Evolutionary conservation across 1,140 invertebrate species (phyloP).

Genomic region (Nixonia krombeini): DNA sequence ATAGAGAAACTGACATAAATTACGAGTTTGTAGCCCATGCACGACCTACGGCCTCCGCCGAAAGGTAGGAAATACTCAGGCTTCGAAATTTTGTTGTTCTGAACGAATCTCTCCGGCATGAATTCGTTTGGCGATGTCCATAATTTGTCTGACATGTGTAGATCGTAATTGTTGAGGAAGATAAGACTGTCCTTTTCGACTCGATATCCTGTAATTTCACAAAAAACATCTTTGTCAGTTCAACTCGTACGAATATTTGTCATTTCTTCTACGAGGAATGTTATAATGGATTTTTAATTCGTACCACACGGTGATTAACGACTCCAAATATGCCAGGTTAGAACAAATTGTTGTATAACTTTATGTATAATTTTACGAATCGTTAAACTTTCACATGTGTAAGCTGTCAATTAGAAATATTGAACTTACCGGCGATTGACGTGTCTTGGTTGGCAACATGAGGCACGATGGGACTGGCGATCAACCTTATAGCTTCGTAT

Average conservation of each 20-base stretch:
- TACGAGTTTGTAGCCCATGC: conserved; percentile 89
- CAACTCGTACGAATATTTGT: not conserved
- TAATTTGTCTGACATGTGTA: conserved; percentile 82
- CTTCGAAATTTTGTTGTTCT: conserved; percentile 71
- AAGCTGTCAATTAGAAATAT: not conserved
- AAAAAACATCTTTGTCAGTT: not conserved
- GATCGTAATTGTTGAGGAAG: conserved; percentile 89
- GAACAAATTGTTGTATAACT: no score
- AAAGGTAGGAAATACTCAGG: conserved; percentile 87
- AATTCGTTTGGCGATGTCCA: conserved; percentile 75
- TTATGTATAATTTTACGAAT: no score
- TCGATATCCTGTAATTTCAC: conserved; percentile 72
- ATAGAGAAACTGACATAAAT: conserved; percentile 82
- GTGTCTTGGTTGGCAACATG: conserved; percentile 87
- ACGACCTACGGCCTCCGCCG: conserved; percentile 87
- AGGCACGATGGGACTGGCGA: conserved; percentile 91
- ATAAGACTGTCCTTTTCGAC: conserved; percentile 86
- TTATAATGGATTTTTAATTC: no score
- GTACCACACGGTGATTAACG: no score
- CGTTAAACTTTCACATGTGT: no score
- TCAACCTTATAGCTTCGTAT: conserved; percentile 82
- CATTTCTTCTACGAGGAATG: not conserved
- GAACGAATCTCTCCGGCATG: conserved; percentile 81
- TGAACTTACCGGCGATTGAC: conserved; percentile 74
- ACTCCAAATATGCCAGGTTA: no score